Evolutionary conservation across 2,113 vertebrate species (phyloP).

Genomic region (Syrmaticus mikado): DNA sequence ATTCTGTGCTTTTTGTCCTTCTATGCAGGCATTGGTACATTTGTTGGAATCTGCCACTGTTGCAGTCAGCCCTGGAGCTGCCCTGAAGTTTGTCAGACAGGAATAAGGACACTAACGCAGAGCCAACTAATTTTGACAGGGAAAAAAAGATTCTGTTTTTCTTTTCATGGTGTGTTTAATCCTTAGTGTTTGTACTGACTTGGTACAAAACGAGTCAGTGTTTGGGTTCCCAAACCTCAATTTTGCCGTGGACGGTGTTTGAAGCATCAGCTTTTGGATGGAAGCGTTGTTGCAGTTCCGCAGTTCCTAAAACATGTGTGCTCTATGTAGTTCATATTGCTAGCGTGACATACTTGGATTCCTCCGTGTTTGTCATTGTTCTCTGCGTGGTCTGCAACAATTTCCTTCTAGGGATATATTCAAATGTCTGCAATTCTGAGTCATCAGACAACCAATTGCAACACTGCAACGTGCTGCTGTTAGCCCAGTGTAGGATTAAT

Average conservation of each 20-base stretch:
- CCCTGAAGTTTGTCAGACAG: background rate
- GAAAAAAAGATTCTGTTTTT: background rate
- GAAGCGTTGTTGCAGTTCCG: background rate
- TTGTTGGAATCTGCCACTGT: no score
- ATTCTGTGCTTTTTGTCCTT: background rate
- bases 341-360: background rate
- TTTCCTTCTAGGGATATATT: background rate
- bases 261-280: background rate
- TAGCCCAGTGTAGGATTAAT: background rate
- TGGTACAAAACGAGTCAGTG: background rate
- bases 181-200: background rate
- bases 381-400: background rate
- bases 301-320: background rate
- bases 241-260: background rate
- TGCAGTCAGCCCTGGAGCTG: background rate
- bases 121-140: background rate
- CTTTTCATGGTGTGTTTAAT: background rate
- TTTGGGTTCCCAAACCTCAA: background rate
- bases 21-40: background rate
- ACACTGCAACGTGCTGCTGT: background rate
- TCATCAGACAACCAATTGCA: background rate
- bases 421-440: background rate
- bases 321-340: background rate
- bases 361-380: background rate
- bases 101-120: background rate